Base-by-base conservation (phyloP, 1,140 invertebrate genomes). In the Coelopa frigida region DNA sequence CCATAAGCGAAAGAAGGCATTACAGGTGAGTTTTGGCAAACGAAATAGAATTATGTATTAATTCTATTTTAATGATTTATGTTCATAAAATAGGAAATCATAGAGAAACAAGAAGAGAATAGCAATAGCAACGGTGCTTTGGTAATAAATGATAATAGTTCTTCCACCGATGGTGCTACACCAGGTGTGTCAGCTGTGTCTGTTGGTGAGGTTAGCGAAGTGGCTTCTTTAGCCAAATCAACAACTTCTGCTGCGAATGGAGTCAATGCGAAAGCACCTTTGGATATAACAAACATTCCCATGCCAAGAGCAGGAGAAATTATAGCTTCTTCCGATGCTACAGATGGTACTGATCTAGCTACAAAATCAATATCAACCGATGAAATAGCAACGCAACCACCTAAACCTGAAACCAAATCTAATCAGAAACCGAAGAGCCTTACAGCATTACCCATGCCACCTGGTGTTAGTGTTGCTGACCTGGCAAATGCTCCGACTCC, bases 381-480 rank as follows among this genome's bases (percentile, higher is more conserved):
- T 38, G 11, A 11, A 46, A 10, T 18, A 29, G 17, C 45, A 31
- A 39, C 22, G 24, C 35, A 6, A 8, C 15, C 14, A 22, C 18
- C n/a, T n/a, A 12, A 12, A 5, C 4, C 17, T 31, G 10, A 18
- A 23, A 24, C 29, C 23, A 20, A 29, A 12, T 22, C 31, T 5
- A 46, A 36, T 7, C 6, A 10, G 8, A 80, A 78, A 53, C 78
- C 76, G n/a, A 80, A 79, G 53, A 81, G 77, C 53, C 70, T 88
- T 17, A 83, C 84, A 3, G 82, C 81, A 47, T 63, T 91, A 50
- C 88, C 87, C 4, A 77, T 91, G 75, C 87, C 87, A 24, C 87
- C 87, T n/a, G 87, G 86, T 12, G 87, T 87, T 40, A 80, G 84
- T 72, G 79, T 82, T 15, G 82, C 82, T 48, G 86, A 89, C 48